phyloP scores from a whole-genome alignment of 2,797 vertebrate genomes.

The Dicrostonyx torquatus region DNA sequence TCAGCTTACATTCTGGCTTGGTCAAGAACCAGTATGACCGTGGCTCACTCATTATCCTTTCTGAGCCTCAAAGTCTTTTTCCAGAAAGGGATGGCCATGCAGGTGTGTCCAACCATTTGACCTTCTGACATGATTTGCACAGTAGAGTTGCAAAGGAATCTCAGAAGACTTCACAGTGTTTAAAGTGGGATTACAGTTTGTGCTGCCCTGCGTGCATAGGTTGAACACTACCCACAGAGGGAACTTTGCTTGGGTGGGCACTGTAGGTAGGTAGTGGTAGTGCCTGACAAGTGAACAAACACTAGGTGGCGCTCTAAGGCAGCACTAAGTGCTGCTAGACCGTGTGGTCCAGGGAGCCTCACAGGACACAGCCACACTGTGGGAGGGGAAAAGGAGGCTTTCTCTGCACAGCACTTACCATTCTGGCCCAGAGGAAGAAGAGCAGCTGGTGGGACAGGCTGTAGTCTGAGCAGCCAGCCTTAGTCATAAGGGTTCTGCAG shows the following conservation, averaged over 20 bases:
- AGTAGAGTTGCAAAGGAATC: not conserved
- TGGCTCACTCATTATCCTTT: not conserved
- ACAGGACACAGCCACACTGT: rapidly evolving
- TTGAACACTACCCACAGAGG: not conserved
- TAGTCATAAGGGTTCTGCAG: conserved; percentile 90
- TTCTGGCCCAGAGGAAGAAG: conserved; percentile 91
- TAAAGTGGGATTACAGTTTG: not conserved
- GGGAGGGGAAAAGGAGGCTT: not conserved
- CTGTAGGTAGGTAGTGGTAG: not conserved
- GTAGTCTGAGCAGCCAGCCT: conserved; percentile 88
- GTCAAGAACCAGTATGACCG: not conserved
- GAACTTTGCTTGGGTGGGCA: rapidly evolving
- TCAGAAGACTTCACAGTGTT: not conserved
- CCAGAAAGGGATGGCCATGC: not conserved
- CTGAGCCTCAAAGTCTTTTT: not conserved
- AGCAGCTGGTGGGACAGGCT: conserved; percentile 93
- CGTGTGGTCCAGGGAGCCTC: not conserved
- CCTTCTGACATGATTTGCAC: not conserved
- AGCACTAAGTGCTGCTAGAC: not conserved
- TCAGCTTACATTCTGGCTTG: not conserved
- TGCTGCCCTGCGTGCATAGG: not conserved
- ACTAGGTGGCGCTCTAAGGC: not conserved
- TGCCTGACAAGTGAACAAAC: rapidly evolving
- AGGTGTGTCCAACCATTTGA: not conserved
- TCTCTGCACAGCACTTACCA: conserved; percentile 84